These are phyloP conservation scores for Chroicocephalus ridibundus DNA, from an alignment of 2,113 vertebrate species.

Conservation along the genomic window DNA sequence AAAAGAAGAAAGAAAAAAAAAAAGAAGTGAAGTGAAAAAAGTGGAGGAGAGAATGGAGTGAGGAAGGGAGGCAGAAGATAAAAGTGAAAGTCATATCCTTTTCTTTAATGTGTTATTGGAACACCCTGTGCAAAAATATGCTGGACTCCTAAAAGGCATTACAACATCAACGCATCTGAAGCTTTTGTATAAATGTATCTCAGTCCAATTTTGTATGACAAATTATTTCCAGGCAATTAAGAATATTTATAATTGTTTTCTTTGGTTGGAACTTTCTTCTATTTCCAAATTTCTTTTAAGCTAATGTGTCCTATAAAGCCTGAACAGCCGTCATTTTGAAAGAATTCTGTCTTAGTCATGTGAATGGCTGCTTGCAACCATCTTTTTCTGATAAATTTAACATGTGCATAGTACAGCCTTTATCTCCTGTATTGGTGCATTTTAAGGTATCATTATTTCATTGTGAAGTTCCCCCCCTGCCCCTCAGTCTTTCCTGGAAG, in stretches of 20 bases:
- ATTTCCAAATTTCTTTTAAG: slow-evolving; percentile 64
- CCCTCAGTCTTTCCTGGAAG: slow-evolving; percentile 9
- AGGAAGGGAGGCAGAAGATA: not conserved
- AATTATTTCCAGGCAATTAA: slow-evolving; percentile 78
- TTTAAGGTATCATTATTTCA: slow-evolving; percentile 51
- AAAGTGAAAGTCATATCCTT: slow-evolving; percentile 53
- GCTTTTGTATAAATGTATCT: slow-evolving; percentile 32
- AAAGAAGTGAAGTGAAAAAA: not conserved
- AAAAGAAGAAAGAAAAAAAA: not conserved
- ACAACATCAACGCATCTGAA: slow-evolving; percentile 29
- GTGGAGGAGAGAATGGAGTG: not conserved
- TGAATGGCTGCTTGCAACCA: slow-evolving; percentile 11
- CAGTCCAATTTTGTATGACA: slow-evolving; percentile 62
- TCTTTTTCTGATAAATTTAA: slow-evolving; percentile 61
- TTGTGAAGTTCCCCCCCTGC: not conserved
- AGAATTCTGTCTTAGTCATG: slow-evolving; percentile 52
- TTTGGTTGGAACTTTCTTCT: slow-evolving; percentile 62
- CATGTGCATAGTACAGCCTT: slow-evolving; percentile 9
- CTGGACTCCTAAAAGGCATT: slow-evolving; percentile 27
- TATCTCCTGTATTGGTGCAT: slow-evolving; percentile 5
- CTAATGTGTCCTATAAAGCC: slow-evolving; percentile 63
- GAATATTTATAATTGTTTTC: slow-evolving; percentile 73
- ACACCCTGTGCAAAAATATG: slow-evolving; percentile 28
- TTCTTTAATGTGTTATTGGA: slow-evolving; percentile 27
- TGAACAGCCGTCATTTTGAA: slow-evolving; percentile 58